Evolutionary conservation across 2,888 invertebrate species (phyloP), one percentile per base, ranked within the genome.

Genomic region (Seladonia tumulorum): DNA sequence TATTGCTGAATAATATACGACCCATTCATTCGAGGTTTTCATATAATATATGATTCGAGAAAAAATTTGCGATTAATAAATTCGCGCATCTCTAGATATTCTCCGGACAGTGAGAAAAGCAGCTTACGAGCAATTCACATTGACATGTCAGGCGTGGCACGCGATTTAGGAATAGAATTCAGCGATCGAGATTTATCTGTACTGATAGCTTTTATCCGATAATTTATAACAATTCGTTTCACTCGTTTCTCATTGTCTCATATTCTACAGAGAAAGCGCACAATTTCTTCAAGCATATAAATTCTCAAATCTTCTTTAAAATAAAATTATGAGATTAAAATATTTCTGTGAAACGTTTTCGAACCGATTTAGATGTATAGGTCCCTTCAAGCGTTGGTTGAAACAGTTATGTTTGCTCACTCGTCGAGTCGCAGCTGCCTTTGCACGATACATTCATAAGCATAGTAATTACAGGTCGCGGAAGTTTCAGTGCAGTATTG

Each of bases 381-480:
- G 49, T 1, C 49, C 7, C 49, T 53, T 14, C 47, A 16, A 47
- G 49, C 49, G 5, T 49, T 22, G 53, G 8, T 22, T 22, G 8
- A 8, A 8, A 22, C 53, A 53, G 2, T 53, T 39, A 22, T 10
- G 39, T 39, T 4, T 10, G 39, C 18, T 39, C 22, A n/a, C 10
- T 39, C 35, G 68, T 22, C 4, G 22, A 68, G n/a, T 68, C 66
- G 18, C 29, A 35, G 5, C 16, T 29, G 16, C 63, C 29, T 63
- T 63, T 29, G 7, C 29, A 2, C 16, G 63, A 25, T 29, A 29
- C 66, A 63, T 63, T 63, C 35, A 12, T 88, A 81, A 90, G 83
- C 86, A 85, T 81, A 77, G 85, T 78, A 39, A 57, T 57, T 74
- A 74, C 57, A 22, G 5, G 53, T n/a, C 57, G 22, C 57, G 18